These are phyloP conservation scores for Aleiodes sp. DNA, from an alignment of 1,140 invertebrate genomes.

Conservation along the genomic window DNA sequence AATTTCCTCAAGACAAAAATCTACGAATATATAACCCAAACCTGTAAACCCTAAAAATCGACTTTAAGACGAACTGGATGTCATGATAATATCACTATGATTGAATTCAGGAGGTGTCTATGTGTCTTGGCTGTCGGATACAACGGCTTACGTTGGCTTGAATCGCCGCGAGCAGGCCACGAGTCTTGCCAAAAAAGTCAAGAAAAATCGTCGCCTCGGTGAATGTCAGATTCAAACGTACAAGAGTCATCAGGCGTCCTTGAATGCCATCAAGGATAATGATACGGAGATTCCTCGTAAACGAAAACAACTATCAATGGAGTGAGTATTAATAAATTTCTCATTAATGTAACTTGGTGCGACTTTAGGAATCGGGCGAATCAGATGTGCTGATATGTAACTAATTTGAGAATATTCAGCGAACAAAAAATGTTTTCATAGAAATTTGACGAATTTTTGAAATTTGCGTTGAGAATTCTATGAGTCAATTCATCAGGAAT, in stretches of 20 bases:
- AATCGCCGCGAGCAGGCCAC: conserved; percentile 48
- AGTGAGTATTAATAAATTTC: conserved; percentile 43
- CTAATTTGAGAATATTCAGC: too few relatives aligned
- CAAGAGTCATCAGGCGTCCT: conserved; percentile 41
- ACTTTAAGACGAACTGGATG: too few relatives aligned
- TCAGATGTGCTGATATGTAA: too few relatives aligned
- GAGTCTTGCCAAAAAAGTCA: conserved; percentile 40
- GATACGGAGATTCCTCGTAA: conserved; percentile 39
- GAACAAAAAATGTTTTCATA: too few relatives aligned
- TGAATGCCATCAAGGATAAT: conserved; percentile 32
- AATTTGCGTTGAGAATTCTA: too few relatives aligned
- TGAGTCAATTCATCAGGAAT: too few relatives aligned
- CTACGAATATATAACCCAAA: too few relatives aligned
- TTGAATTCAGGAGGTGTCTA: conserved; percentile 53
- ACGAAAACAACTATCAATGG: conserved; percentile 41
- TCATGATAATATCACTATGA: conserved; percentile 22
- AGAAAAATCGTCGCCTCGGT: conserved; percentile 35
- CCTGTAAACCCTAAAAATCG: too few relatives aligned
- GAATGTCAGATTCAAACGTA: conserved; percentile 49
- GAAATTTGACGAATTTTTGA: too few relatives aligned
- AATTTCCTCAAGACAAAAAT: too few relatives aligned
- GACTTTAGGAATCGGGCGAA: not conserved
- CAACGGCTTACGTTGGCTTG: conserved; percentile 56
- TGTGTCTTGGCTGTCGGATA: conserved; percentile 58
- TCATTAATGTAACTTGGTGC: not conserved